Base-by-base conservation (phyloP, 2,113 vertebrate genomes). In the Indicator indicator region DNA sequence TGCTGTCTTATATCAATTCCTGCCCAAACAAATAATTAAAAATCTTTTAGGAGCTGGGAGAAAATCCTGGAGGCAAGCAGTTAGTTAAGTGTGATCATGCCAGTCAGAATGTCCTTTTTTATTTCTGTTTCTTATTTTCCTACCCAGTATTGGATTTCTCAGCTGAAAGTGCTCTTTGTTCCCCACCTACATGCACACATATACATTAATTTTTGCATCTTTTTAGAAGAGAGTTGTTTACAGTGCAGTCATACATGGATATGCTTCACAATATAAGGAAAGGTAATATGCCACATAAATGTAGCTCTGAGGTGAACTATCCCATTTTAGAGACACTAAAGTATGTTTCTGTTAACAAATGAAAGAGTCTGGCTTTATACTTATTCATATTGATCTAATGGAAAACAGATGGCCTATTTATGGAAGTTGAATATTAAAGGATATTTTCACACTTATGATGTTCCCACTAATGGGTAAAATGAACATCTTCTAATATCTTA, bases 371-470 rank as follows among this genome's bases (percentile, higher is more conserved):
- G 80, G 36, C 50, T 90, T 93, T 72, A 86, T 74, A 78, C 63
- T 88, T 89, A 76, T 93, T 97, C 81, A 55, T 86, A 90, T 91
- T 84, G 89, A 95, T 85, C 75, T 98, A 98, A 98, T 97, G 93
- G 96, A 97, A 98, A 98, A 94, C 96, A 98, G 97, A 98, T 98
- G 96, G 95, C 63, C 86, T 97, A 79, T 90, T 95, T 96, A 95
- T 86, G 76, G 89, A 95, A 91, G 83, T 73, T 97, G 89, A 97
- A 79, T 94, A 97, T 95, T 97, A 97, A 96, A 96, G 94, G 94
- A 96, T 96, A 97, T 97, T 97, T 97, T 95, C 91, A 97, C 84
- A 95, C 95, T 94, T 98, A 97, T 74, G 78, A 96, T 97, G 89
- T 94, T 97, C 93, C 82, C 75, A 95, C 94, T 98, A 97, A 83